Evolutionary conservation across 2,888 invertebrate species (phyloP), one percentile per base, ranked within the genome.

Genomic region (Monoplex corrugatus): DNA sequence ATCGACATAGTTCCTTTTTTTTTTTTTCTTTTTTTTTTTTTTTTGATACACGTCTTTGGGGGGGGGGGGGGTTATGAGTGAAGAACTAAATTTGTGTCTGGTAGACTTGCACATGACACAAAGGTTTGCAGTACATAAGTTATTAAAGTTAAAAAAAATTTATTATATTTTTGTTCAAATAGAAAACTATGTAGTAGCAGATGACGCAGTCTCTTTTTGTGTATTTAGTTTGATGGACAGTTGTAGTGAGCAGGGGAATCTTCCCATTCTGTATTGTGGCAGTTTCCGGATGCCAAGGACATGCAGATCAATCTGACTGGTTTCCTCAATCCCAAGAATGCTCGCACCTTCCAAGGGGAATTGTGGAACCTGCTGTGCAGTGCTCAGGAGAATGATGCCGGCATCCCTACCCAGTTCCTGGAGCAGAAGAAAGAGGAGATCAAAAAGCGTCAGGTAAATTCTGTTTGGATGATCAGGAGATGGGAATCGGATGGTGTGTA

Each of bases 231-330:
- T 57, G 57, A 57, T 57, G 19, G 19, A 13, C 50, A 50, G 57
- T 28, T 13, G 45, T 45, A 19, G 10, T 83, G 84, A 84, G 84
- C 84, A 32, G 32, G 57, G 84, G 57, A n/a, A 68, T n/a, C 86
- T 90, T 89, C 86, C 87, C 88, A 82, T 82, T 90, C 19, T 82
- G 78, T 87, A 87, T 89, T 84, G 84, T 84, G 97, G 96, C 97
- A 98, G 98, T 98, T 97, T 96, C 99, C 99, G 88, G 99, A 99
- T 97, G 99, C 99, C 86, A 98, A 98, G 96, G 98, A 99, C 96
- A 99, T 99, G 98, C 99, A 99, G 97, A 99, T 99, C 95, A 99
- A 99, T 96, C 97, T 99, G 96, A 99, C 99, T 83, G 99, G 99
- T 84, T 99, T 99, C 96, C 97, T 99, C 91, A 99, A 99, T 96